Evolutionary conservation across 2,113 vertebrate genomes (phyloP), one percentile per base, ranked within the genome.

Genomic region (Plestiodon gilberti): DNA sequence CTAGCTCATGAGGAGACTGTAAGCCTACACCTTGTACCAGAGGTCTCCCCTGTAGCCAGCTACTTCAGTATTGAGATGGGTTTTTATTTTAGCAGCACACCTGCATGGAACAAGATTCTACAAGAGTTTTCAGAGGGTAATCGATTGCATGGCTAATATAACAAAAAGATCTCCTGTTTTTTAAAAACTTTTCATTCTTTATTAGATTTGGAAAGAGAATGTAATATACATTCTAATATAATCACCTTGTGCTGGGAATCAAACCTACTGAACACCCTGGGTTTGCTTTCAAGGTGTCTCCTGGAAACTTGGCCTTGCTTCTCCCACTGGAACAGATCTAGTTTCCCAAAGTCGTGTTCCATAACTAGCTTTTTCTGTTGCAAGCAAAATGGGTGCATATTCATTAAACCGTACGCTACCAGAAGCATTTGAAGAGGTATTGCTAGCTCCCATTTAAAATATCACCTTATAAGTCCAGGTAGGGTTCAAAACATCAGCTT

Each of bases 101-200:
- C 84, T 64, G 55, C n/a, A 28, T 35, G 52, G 43, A 52, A 87
- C 69, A 87, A 81, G 78, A 30, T 81, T 74, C 57, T 64, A 64
- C 69, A 86, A n/a, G 43, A 28, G 14, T 2, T 11, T 55, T 64
- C 59, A 20, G n/a, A 75, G 62, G 11, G 65, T 23, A 15, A 52
- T 75, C 70, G 18, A 17, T 64, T 75, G 23, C n/a, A 20, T 71
- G n/a, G 40, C 38, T 81, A 20, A 8, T 73, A 15, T 65, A 17
- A 23, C 33, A 15, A 35, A 65, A 25, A 38, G 4, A 5, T 52
- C 14, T 35, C 17, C 67, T 38, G 8, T 64, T 84, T 67, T 64
- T 84, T 67, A 8, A 59, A 48, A 86, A 33, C 14, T 61, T 43
- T 62, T 74, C 18, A 13, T 23, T 78, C 25, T 14, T 1, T 30